Evolutionary conservation across 2,888 invertebrate genomes (phyloP), one percentile per base, ranked within the genome.

Genomic region (Erannis defoliaria): DNA sequence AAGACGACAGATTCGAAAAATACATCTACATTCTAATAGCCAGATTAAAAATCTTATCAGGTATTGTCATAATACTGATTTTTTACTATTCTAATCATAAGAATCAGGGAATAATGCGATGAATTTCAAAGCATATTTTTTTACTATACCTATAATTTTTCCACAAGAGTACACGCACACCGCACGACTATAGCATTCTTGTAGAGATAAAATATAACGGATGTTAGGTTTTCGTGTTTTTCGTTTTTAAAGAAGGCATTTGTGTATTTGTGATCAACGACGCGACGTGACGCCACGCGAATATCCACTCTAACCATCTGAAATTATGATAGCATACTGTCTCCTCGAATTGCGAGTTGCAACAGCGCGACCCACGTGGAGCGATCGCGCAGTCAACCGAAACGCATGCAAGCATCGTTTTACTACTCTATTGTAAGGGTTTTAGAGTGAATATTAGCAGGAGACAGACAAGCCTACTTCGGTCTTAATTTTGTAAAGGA

Each of bases 41-140:
- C 42, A 21, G 62, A 62, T 69, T 78, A 75, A 38, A 65, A 61
- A 50, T 31, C 49, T 58, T 50, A 66, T 0, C 59, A 58, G 33
- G 73, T 84, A 85, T 84, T 81, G 78, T 82, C 78, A 73, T 84
- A 85, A 85, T 85, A 85, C 81, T 85, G 82, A 37, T 75, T 74
- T 67, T n/a, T 66, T 68, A 71, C 79, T 74, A 80, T 62, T 74
- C 79, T 78, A 81, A 68, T 88, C 82, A 86, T 84, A 86, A 85
- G 82, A 84, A 62, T 71, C 66, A 64, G 73, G 65, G 26, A 42
- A 45, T 38, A 35, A 43, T 57, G 42, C 42, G 42, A 19, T 40
- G 35, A 61, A 31, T 23, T 42, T 33, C 18, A 26, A 56, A 19
- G 51, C 45, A 18, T 46, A 1, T n/a, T 35, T 26, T 35, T 14